A percentile compares a stretch with the other conserved stretches of the same genome.
These are phyloP conservation scores for Tyrannus savana DNA, from an alignment of 2,113 vertebrate species.

Conservation along the genomic window DNA sequence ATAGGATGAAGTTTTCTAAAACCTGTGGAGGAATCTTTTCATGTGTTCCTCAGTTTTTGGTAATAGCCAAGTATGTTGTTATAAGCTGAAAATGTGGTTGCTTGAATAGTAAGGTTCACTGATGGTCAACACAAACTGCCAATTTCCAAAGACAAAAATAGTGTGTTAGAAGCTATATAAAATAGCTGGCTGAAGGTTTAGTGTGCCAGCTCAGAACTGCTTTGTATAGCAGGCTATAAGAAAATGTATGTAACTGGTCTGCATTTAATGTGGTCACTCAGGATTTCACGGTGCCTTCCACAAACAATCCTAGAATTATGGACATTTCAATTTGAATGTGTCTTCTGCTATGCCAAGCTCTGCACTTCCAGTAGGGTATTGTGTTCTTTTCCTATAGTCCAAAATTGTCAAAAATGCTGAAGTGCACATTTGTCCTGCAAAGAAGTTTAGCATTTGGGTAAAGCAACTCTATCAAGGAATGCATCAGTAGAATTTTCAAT, in stretches of 20 bases:
- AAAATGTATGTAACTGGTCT: constrained; percentile 17
- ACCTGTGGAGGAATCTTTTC: background rate
- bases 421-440: background rate
- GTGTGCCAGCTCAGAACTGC: constrained; percentile 29
- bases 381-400: background rate
- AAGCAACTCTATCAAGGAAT: background rate
- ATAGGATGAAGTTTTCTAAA: background rate
- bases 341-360: background rate
- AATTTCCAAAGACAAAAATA: constrained; percentile 45
- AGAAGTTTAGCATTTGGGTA: background rate
- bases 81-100: constrained; percentile 15
- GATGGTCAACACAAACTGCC: constrained; percentile 9
- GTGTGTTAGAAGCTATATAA: constrained; percentile 26
- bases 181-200: constrained; percentile 23
- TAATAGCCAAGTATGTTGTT: background rate
- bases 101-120: constrained; percentile 41
- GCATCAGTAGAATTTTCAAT: background rate
- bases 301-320: background rate
- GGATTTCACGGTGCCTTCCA: background rate
- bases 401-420: background rate
- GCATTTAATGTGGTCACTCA: constrained; percentile 9
- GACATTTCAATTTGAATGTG: background rate
- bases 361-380: background rate
- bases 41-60: background rate
- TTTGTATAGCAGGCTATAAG: constrained; percentile 23